A percentile compares a stretch with the other conserved stretches of the same genome.
Conservation (phyloP, 1,140 invertebrate species). For the Drosophila arizonae region DNA sequence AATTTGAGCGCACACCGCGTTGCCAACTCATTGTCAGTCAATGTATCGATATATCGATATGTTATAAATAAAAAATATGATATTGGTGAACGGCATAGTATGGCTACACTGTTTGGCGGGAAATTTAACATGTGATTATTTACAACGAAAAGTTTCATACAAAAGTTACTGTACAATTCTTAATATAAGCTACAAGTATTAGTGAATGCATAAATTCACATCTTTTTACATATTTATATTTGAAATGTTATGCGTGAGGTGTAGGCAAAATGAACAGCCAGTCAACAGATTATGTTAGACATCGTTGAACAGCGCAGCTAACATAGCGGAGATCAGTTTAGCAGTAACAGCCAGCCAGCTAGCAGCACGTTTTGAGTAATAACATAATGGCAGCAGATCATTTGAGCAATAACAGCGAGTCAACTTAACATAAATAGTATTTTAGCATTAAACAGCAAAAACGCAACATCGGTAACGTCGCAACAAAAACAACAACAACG, state of each 20-base stretch:
- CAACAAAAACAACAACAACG: constrained; percentile 2
- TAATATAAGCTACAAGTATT: too few species aligned
- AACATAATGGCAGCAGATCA: constrained; percentile 9
- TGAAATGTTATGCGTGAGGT: too few species aligned
- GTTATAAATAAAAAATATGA: neutral
- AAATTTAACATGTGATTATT: neutral
- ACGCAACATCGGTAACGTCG: neutral
- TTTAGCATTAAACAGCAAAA: constrained; percentile 6
- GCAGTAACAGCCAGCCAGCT: neutral
- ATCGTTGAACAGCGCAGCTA: neutral
- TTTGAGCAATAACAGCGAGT: constrained; percentile 13
- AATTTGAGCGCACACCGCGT: constrained; percentile 15
- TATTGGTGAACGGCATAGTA: neutral
- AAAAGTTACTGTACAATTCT: too few species aligned
- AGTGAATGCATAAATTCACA: too few species aligned
- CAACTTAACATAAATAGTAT: constrained; percentile 6
- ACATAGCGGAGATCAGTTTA: constrained; percentile 1
- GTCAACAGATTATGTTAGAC: constrained; percentile 1
- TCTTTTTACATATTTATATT: too few species aligned
- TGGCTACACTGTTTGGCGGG: neutral
- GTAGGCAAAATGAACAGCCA: neutral
- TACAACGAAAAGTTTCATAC: neutral
- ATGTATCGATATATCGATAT: neutral
- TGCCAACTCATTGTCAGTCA: constrained; percentile 19
- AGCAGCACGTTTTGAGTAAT: constrained; percentile 10